A percentile compares a stretch with the other conserved stretches of the same genome.
phyloP scores from a whole-genome alignment of 2,888 invertebrate genomes.

The Drosophila nr. perissopoda region DNA sequence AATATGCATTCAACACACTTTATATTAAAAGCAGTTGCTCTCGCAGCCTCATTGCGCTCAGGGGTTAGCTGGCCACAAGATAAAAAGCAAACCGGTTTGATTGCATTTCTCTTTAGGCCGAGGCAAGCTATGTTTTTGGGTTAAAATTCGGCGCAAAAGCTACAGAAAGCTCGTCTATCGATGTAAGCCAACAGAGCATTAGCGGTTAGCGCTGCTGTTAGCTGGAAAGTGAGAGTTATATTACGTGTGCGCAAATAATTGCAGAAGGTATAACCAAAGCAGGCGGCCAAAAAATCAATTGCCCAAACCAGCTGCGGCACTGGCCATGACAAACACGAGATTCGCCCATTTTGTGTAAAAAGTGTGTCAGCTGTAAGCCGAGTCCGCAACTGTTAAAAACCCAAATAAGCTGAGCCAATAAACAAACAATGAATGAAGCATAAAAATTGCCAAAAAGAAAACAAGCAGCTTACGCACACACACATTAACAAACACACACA shows the following conservation, averaged over 20 bases:
- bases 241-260: constrained; percentile 71
- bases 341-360: constrained; percentile 16
- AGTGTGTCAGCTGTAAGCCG: constrained; percentile 58
- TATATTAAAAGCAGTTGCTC: constrained; percentile 55
- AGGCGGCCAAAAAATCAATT: constrained; percentile 10
- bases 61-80: constrained; percentile 54
- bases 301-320: constrained; percentile 19
- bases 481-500: not conserved
- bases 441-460: constrained; percentile 56
- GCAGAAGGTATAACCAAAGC: constrained; percentile 30
- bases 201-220: constrained; percentile 27
- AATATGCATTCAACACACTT: constrained; percentile 46
- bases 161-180: constrained; percentile 56
- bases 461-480: constrained; percentile 4
- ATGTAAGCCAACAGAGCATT: constrained; percentile 36
- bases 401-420: constrained; percentile 48
- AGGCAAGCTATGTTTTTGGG: constrained; percentile 17
- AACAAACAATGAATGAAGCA: constrained; percentile 44
- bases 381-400: constrained; percentile 26
- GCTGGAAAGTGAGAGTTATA: constrained; percentile 71
- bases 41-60: constrained; percentile 46
- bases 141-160: constrained; percentile 31
- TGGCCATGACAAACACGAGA: constrained; percentile 29
- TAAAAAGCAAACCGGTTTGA: constrained; percentile 53
- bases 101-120: constrained; percentile 67